Evolutionary conservation across 2,797 vertebrate species (phyloP), one percentile per base, ranked within the genome.

Genomic region (Chanos chanos): DNA sequence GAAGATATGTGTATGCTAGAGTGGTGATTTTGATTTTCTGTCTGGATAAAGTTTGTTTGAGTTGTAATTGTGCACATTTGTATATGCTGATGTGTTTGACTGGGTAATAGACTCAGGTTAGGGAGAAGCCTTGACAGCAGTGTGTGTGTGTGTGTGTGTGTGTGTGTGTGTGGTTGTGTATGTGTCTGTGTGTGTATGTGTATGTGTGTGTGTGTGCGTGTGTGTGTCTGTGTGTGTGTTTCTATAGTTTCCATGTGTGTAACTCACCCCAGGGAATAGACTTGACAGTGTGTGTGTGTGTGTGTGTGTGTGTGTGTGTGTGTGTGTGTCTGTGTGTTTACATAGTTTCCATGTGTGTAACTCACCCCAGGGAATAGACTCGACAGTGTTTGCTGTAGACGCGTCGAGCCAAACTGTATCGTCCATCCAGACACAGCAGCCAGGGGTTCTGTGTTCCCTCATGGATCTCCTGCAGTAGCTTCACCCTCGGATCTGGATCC

Each of bases 321-420:
- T 30, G 45, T 49, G 25, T 30, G 48, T 5, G 16, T 5, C 8
- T 10, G 48, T 30, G 8, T 8, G 30, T 30, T n/a, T 6, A 47
- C 27, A 33, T 30, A 12, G 25, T n/a, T n/a, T n/a, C n/a, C n/a
- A 28, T 10, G 19, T 40, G 2, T 41, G 1, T 63, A 19, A 71
- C 92, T 77, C 81, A 98, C 95, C 94, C 94, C 21, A 98, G 88
- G 13, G 96, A 97, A 77, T 98, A 99, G 40, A 97, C 83, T 7
- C 94, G 86, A 65, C 96, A 98, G 53, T 83, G 89, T 81, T 92
- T 94, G 66, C 40, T 86, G 44, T 79, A 81, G 60, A 98, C 90
- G 47, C 85, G 89, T 76, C 87, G 90, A 54, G 70, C 65, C 75
- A 99, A 89, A 78, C 86, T 90, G 81, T 93, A 98, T 55, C 81